Conservation (phyloP, 2,888 invertebrate genomes). For the Argyra leucocephala region DNA sequence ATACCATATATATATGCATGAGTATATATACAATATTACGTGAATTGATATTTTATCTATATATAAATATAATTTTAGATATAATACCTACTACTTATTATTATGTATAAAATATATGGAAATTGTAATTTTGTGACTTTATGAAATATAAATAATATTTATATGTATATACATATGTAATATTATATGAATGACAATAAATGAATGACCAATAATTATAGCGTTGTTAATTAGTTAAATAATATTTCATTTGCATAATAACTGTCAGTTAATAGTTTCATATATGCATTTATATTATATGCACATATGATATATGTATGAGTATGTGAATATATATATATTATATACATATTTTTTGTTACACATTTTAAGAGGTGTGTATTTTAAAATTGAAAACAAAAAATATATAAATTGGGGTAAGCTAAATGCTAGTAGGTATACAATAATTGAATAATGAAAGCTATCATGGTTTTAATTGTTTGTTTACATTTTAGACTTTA, state of each 20-base stretch:
- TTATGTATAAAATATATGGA: too few species aligned
- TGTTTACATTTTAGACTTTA: too few species aligned
- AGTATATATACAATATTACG: background rate
- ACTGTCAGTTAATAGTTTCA: background rate
- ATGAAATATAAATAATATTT: background rate
- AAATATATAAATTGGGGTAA: too few species aligned
- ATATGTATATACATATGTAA: background rate
- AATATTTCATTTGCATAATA: conserved; percentile 6
- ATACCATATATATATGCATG: background rate
- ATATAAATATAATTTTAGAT: background rate
- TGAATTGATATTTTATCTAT: background rate
- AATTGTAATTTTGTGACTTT: background rate
- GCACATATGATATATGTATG: too few species aligned
- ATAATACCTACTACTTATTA: too few species aligned
- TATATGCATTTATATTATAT: too few species aligned
- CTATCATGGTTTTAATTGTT: too few species aligned
- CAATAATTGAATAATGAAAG: too few species aligned
- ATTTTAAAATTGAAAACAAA: too few species aligned
- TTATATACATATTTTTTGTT: too few species aligned
- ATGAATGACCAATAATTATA: background rate
- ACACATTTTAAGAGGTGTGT: too few species aligned
- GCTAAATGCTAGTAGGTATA: too few species aligned
- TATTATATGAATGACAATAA: background rate
- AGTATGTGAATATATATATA: background rate
- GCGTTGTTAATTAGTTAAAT: background rate